A percentile compares a stretch with the other conserved stretches of the same genome.
Conservation (phyloP, 2,797 vertebrate species). For the Amblyopsis hoosieri region DNA sequence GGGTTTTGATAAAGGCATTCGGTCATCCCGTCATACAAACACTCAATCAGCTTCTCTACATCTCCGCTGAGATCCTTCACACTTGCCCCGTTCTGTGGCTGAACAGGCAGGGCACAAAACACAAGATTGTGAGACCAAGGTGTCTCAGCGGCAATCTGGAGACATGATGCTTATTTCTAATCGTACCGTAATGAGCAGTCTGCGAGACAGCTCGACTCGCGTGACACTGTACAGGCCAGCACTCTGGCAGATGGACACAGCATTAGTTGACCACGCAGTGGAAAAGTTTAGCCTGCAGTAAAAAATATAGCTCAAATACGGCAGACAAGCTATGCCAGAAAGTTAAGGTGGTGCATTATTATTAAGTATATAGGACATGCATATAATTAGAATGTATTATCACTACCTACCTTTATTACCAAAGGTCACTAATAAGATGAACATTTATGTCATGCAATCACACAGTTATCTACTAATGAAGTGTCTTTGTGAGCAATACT, state of each 20-base stretch:
- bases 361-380: too few species aligned
- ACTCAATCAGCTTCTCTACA: constrained; percentile 64
- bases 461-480: too few species aligned
- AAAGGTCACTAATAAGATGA: too few species aligned
- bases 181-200: constrained; percentile 85
- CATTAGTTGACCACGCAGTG: constrained; percentile 87
- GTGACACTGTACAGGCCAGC: constrained; percentile 78
- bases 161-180: not conserved
- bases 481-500: too few species aligned
- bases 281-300: constrained; percentile 87
- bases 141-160: not conserved
- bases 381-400: too few species aligned
- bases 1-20: constrained; percentile 85
- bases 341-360: not conserved
- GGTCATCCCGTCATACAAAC: constrained; percentile 87
- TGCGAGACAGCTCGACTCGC: constrained; percentile 83
- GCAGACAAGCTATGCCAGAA: not conserved
- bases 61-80: constrained; percentile 42
- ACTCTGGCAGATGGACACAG: constrained; percentile 87
- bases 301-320: not conserved
- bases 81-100: constrained; percentile 42
- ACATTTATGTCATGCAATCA: too few species aligned
- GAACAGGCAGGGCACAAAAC: not conserved
- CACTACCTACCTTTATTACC: too few species aligned
- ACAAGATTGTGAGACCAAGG: not conserved